Conservation (phyloP, 2,797 vertebrate species). For the Gallinago stenura region DNA sequence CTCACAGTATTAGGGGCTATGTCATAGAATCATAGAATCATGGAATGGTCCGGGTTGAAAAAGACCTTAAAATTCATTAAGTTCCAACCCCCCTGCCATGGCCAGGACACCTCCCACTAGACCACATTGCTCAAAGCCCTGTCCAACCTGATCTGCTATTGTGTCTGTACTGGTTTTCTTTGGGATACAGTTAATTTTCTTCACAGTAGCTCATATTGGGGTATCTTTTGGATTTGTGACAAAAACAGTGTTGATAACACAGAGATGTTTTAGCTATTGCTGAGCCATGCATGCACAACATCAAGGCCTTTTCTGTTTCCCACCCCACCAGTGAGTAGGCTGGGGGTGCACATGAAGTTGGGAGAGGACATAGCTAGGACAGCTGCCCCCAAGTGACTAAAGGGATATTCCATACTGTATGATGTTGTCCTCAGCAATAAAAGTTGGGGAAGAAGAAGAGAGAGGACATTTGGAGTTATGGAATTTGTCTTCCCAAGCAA, state of each 20-base stretch:
- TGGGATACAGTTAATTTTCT: not conserved
- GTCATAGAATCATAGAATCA: not conserved
- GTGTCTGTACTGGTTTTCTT: not conserved
- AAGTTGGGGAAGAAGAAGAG: not conserved
- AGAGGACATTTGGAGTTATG: accelerated
- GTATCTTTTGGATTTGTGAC: not conserved
- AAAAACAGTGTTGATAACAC: not conserved
- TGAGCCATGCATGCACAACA: not conserved
- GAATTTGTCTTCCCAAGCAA: not conserved
- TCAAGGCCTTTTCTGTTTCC: not conserved
- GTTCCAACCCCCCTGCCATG: too few species aligned
- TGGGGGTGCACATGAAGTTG: not conserved
- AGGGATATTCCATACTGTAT: not conserved
- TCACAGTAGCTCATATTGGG: accelerated
- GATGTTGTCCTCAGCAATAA: not conserved
- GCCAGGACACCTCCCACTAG: too few species aligned
- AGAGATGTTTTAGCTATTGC: not conserved
- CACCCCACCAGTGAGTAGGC: accelerated
- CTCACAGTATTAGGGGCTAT: not conserved
- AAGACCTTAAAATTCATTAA: too few species aligned
- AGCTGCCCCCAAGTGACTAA: not conserved
- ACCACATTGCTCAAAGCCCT: too few species aligned
- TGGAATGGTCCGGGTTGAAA: too few species aligned
- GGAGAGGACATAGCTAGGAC: not conserved
- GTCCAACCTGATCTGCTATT: not conserved